phyloP scores from a whole-genome alignment of 2,797 vertebrate genomes.

The Myiotriccus ornatus region DNA sequence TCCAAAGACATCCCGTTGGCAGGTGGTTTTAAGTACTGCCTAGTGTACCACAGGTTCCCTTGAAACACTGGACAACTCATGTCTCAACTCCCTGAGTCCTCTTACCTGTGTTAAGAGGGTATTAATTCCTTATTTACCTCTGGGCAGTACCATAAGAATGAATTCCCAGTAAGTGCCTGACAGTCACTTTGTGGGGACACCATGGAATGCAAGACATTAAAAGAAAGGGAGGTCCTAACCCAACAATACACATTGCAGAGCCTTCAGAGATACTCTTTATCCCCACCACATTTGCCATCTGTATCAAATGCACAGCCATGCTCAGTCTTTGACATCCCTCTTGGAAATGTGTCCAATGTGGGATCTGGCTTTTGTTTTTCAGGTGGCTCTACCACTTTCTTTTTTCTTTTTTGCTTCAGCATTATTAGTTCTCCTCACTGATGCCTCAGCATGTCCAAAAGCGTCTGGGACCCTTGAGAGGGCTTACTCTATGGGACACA shows the following conservation, averaged over 20 bases:
- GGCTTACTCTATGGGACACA: background rate
- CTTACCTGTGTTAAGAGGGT: background rate
- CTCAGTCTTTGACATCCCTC: background rate
- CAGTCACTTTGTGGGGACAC: background rate
- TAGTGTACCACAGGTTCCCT: background rate
- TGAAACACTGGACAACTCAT: background rate
- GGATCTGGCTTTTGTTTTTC: background rate
- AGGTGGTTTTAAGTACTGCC: background rate
- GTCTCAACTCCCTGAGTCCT: background rate
- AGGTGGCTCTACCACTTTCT: background rate
- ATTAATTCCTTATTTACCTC: background rate
- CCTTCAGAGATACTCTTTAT: background rate
- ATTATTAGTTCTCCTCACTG: background rate
- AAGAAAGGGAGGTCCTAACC: background rate
- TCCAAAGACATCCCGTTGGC: background rate
- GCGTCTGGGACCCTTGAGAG: background rate
- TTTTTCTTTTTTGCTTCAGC: background rate
- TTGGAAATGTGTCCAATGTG: background rate
- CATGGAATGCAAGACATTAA: background rate
- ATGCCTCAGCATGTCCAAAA: background rate
- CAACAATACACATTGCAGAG: background rate
- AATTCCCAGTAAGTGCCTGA: background rate
- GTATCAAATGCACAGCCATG: rapidly evolving
- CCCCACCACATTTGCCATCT: background rate
- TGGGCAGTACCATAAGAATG: background rate